These are phyloP conservation scores for Rhinoderma darwinii DNA, from an alignment of 2,113 vertebrate species.

Conservation along the genomic window DNA sequence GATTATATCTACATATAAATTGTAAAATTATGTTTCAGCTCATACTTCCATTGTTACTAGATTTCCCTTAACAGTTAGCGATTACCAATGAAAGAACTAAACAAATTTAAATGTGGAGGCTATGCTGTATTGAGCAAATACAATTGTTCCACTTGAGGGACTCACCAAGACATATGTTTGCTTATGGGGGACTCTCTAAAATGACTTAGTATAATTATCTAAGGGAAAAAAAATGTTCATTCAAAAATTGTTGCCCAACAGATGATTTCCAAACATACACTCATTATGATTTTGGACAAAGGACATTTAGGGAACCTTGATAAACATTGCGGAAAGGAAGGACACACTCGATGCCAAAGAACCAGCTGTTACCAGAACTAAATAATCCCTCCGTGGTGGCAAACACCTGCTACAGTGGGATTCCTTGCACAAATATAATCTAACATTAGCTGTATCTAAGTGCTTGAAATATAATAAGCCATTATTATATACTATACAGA, in stretches of 20 bases:
- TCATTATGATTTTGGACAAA: background rate
- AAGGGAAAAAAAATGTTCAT: background rate
- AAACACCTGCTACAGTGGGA: background rate
- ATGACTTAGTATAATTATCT: background rate
- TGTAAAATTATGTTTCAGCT: too few relatives aligned
- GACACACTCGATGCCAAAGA: background rate
- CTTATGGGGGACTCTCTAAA: background rate
- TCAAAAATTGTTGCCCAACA: background rate
- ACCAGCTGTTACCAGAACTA: background rate
- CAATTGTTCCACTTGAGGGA: background rate
- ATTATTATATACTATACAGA: background rate
- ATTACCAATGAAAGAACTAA: background rate
- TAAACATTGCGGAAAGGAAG: background rate
- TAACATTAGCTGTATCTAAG: background rate
- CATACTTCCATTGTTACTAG: too few relatives aligned
- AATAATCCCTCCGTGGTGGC: background rate
- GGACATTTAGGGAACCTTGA: constrained; percentile 3
- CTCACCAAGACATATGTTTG: background rate
- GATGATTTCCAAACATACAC: background rate
- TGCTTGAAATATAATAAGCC: background rate
- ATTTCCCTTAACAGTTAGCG: too few relatives aligned
- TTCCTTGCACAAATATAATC: background rate
- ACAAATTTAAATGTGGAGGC: background rate
- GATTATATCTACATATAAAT: too few relatives aligned
- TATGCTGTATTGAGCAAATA: background rate